These are phyloP conservation scores for Pantherophis guttatus DNA, from an alignment of 2,113 vertebrate genomes.

Conservation along the genomic window DNA sequence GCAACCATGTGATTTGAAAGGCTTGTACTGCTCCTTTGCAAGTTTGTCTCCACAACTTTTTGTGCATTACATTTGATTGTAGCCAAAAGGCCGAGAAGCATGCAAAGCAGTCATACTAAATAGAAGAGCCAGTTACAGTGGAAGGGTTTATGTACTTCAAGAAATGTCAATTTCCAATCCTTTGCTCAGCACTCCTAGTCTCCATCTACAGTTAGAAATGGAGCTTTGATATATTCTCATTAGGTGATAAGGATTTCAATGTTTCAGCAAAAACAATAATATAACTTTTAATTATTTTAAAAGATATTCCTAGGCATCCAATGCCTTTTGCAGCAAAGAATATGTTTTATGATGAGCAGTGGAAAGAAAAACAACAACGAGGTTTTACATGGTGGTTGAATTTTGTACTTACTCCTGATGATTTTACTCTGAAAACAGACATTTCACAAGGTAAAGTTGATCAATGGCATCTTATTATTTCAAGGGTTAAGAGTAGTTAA, in stretches of 20 bases:
- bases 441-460: slow-evolving; percentile 77
- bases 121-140: neutral
- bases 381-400: slow-evolving; percentile 97
- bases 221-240: neutral
- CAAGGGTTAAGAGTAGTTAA: neutral
- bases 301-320: slow-evolving; percentile 90
- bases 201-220: neutral
- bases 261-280: neutral
- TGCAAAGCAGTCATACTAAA: neutral
- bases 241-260: neutral
- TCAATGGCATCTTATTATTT: neutral
- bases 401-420: slow-evolving; percentile 92
- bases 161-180: neutral
- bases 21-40: neutral
- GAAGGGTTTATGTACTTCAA: neutral
- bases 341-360: slow-evolving; percentile 96
- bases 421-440: slow-evolving; percentile 84
- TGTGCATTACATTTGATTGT: neutral
- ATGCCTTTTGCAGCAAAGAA: slow-evolving; percentile 95
- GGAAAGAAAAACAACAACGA: slow-evolving; percentile 93
- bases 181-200: neutral
- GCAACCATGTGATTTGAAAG: neutral
- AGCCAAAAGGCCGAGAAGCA: neutral
- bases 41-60: neutral
- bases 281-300: neutral